Evolutionary conservation across 2,888 invertebrate species (phyloP).

Genomic region (Mimas tiliae): DNA sequence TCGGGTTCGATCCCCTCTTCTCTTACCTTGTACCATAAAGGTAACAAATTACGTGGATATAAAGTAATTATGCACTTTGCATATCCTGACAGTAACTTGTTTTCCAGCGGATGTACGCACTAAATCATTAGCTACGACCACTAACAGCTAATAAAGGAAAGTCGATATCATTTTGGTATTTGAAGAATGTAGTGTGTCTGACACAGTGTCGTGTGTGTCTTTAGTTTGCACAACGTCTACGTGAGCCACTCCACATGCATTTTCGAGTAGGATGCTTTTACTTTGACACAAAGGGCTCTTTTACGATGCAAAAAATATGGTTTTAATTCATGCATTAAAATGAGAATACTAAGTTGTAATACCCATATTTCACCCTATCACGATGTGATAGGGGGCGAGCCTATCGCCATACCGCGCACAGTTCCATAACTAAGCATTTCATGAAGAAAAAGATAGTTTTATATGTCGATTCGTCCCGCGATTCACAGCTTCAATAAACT

Average conservation of each 20-base stretch:
- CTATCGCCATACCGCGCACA: too few species aligned
- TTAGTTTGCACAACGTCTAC: conserved; percentile 13
- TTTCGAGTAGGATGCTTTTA: conserved; percentile 32
- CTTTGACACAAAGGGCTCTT: conserved; percentile 43
- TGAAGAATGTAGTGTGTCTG: not conserved
- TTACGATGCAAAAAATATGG: conserved; percentile 36
- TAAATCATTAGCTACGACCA: not conserved
- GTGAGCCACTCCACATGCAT: conserved; percentile 13
- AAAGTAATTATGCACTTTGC: conserved; percentile 20
- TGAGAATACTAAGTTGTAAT: not conserved
- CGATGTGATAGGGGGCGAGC: too few species aligned
- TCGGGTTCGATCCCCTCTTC: too few species aligned
- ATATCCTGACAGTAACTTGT: conserved; percentile 16
- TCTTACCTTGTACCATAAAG: too few species aligned
- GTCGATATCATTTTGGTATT: conserved; percentile 4
- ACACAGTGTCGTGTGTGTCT: conserved; percentile 22
- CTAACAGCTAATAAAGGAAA: conserved; percentile 8
- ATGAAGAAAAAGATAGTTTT: too few species aligned
- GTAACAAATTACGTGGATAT: conserved; percentile 7
- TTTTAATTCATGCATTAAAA: conserved; percentile 40
- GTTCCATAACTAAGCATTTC: too few species aligned
- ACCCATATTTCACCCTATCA: not conserved
- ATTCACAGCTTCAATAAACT: not conserved
- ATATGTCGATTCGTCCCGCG: not conserved
- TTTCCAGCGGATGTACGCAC: conserved; percentile 18